phyloP scores from a whole-genome alignment of 2,888 invertebrate species.

The Dynastes grantii region DNA sequence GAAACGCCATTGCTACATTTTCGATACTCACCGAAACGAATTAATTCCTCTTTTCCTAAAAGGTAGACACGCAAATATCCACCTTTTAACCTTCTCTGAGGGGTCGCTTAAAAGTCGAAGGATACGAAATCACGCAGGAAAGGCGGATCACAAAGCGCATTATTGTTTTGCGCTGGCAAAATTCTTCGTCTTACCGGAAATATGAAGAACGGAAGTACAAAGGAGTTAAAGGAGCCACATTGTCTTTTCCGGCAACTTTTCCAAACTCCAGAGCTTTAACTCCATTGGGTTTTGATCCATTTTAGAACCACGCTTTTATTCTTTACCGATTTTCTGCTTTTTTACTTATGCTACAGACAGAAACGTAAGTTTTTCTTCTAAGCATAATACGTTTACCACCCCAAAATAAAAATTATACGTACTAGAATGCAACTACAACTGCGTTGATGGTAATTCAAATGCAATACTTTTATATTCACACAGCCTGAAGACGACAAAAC shows the following conservation, averaged over 20 bases:
- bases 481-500: too few relatives aligned
- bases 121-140: constrained; percentile 15
- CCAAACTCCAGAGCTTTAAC: neutral
- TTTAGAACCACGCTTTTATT: constrained; percentile 5
- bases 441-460: too few relatives aligned
- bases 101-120: constrained; percentile 3
- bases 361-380: too few relatives aligned
- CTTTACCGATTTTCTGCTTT: neutral
- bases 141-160: constrained; percentile 41
- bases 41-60: constrained; percentile 34
- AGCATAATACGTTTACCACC: too few relatives aligned
- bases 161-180: constrained; percentile 44
- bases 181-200: constrained; percentile 34
- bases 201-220: constrained; percentile 46
- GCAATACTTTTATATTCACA: too few relatives aligned
- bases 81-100: neutral
- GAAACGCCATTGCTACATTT: constrained; percentile 11
- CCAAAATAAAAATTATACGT: too few relatives aligned
- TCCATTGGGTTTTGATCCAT: constrained; percentile 19
- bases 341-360: neutral
- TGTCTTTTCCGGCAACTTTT: constrained; percentile 33
- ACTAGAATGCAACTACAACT: too few relatives aligned
- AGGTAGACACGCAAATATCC: constrained; percentile 35
- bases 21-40: constrained; percentile 26
- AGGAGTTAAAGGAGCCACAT: constrained; percentile 37